Base-by-base conservation (phyloP, 2,888 invertebrate genomes). In the Drosophila nr. fundita region DNA sequence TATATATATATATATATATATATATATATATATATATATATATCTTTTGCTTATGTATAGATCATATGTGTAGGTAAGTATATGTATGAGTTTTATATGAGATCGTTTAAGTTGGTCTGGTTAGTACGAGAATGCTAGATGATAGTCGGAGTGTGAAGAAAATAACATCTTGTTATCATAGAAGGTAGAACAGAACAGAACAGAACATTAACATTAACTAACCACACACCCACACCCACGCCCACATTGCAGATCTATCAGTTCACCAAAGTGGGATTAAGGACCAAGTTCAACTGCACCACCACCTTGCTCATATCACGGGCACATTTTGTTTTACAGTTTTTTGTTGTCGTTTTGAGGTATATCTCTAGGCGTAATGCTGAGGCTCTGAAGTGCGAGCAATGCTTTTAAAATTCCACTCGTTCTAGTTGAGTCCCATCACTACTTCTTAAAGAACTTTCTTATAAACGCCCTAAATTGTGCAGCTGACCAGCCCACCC, bases 351-450 rank as follows among this genome's bases (percentile, higher is more conserved):
- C 8, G 30, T 30, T 29, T 68, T 67, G 60, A 66, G 49, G 57
- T 68, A 60, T 81, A 58, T 85, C 54, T 74, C 80, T 86, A 73
- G 68, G 73, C 68, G 68, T 80, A 83, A 86, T 74, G 81, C 64
- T 82, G 77, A 70, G 83, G 76, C 75, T 76, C 73, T 80, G 68
- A 76, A 80, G 68, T 73, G 65, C 82, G 83, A 87, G 87, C 87
- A 77, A 83, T 82, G 87, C 77, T 83, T 82, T 83, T 81, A 58
- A 73, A 68, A 72, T 70, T 74, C 73, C 74, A 79, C 82, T 80
- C 80, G 76, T 83, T 76, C 80, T 76, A 80, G 76, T 48, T 72
- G 83, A 86, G 76, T 80, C 80, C 87, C 80, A 86, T 83, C 70
- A 82, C 76, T 76, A 83, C 68, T 53, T 74, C 79, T 42, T 74